Conservation (phyloP, 2,888 invertebrate genomes). For the Aphelenchoides bicaudatus region DNA sequence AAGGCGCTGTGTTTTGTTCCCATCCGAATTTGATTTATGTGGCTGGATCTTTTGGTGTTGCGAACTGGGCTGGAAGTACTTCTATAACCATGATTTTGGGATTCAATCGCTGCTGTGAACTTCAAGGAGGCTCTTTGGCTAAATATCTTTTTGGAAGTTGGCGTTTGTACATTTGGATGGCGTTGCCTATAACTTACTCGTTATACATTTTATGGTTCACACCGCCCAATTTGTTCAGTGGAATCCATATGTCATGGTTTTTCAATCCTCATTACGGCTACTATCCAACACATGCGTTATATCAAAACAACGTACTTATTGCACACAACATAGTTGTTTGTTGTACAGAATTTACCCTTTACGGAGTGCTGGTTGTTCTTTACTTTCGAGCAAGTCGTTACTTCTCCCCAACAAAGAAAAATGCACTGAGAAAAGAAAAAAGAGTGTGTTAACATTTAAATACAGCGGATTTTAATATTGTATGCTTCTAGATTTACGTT, state of each 20-base stretch:
- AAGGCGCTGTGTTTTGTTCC: not conserved
- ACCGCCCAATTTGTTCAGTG: not conserved
- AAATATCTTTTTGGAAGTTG: not conserved
- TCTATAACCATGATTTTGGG: not conserved
- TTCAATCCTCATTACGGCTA: constrained; percentile 5
- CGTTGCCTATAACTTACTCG: not conserved
- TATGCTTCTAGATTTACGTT: not conserved
- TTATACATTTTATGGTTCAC: not conserved
- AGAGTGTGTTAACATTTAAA: not conserved
- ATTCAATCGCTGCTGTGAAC: not conserved
- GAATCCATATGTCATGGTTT: constrained; percentile 2
- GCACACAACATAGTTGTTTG: constrained; percentile 4
- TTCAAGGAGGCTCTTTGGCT: not conserved
- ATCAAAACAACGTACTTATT: not conserved
- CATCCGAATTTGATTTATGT: not conserved
- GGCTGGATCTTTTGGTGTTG: not conserved
- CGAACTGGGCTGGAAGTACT: not conserved
- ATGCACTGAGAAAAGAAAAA: constrained; percentile 2
- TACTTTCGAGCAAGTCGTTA: constrained; percentile 1
- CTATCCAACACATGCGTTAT: too few species aligned
- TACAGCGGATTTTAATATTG: too few species aligned
- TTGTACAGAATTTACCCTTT: not conserved
- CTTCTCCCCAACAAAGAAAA: not conserved
- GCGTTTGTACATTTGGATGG: constrained; percentile 1
- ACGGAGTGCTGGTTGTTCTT: constrained; percentile 1